phyloP scores from a whole-genome alignment of 2,797 vertebrate species.

The Helostoma temminkii region DNA sequence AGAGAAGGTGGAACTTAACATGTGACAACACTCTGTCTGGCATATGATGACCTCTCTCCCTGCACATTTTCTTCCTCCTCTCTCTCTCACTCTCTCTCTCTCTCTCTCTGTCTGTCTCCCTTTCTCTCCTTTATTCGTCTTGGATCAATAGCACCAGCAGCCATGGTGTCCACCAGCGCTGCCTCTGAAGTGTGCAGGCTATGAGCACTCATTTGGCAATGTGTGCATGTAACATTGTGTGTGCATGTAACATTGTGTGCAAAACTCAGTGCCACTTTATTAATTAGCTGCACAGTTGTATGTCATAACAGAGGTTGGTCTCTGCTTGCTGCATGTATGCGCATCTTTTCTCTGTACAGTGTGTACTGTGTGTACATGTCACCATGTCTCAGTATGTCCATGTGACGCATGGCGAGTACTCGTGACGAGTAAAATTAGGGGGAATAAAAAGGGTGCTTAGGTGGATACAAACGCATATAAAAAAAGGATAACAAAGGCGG shows the following conservation, averaged over 20 bases:
- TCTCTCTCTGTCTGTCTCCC: conserved; percentile 19
- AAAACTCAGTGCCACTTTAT: conserved; percentile 59
- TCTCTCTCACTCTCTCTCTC: conserved; percentile 3
- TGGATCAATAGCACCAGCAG: conserved; percentile 68
- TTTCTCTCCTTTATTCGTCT: conserved; percentile 60
- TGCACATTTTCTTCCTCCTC: conserved; percentile 32
- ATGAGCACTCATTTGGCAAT: conserved; percentile 27
- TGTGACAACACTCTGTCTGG: conserved; percentile 66
- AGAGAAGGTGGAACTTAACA: conserved; percentile 44
- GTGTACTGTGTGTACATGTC: conserved; percentile 10
- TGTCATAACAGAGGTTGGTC: conserved; percentile 52
- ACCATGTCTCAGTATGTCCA: conserved; percentile 29
- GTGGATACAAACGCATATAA: no score
- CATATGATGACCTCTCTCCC: conserved; percentile 53
- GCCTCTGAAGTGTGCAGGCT: conserved; percentile 46
- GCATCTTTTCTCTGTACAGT: conserved; percentile 9
- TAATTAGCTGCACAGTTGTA: conserved; percentile 67
- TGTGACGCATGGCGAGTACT: no score
- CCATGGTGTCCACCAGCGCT: conserved; percentile 50
- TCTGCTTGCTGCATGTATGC: conserved; percentile 39
- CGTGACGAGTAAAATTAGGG: no score
- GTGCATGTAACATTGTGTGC: conserved; percentile 30
- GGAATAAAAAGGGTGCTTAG: no score
- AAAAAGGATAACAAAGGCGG: conserved; percentile 7
- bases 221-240: conserved; percentile 8